These are phyloP conservation scores for Desmodus rotundus DNA, from an alignment of 2,113 vertebrate species.

Conservation along the genomic window DNA sequence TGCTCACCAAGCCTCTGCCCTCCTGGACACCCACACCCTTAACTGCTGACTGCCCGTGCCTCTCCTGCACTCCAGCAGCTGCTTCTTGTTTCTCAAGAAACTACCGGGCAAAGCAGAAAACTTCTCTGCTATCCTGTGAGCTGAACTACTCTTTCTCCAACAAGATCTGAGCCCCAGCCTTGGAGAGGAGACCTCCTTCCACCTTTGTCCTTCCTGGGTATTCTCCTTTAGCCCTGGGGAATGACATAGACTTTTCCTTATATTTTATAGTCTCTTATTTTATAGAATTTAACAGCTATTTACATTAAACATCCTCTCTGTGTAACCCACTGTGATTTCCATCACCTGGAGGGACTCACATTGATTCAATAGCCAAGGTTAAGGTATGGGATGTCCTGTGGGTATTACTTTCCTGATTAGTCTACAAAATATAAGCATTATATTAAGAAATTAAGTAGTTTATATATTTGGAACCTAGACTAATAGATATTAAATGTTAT, in stretches of 20 bases:
- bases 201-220: not conserved
- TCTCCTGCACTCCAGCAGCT: not conserved
- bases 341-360: not conserved
- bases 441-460: not conserved
- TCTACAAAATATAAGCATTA: slow-evolving; percentile 17
- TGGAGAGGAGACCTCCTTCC: not conserved
- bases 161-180: not conserved
- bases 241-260: not conserved
- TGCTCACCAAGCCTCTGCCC: not conserved
- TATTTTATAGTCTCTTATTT: not conserved
- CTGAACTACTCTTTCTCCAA: not conserved
- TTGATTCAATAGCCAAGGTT: not conserved
- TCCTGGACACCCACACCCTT: not conserved
- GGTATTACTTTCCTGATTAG: not conserved
- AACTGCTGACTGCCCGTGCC: not conserved
- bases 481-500: not conserved
- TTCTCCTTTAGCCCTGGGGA: not conserved
- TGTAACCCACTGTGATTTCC: not conserved
- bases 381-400: not conserved
- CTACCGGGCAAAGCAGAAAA: not conserved
- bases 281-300: not conserved
- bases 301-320: not conserved
- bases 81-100: not conserved
- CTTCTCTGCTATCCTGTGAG: not conserved
- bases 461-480: not conserved